Evolutionary conservation across 1,140 invertebrate species (phyloP).

Genomic region (Drosophila sechellia): DNA sequence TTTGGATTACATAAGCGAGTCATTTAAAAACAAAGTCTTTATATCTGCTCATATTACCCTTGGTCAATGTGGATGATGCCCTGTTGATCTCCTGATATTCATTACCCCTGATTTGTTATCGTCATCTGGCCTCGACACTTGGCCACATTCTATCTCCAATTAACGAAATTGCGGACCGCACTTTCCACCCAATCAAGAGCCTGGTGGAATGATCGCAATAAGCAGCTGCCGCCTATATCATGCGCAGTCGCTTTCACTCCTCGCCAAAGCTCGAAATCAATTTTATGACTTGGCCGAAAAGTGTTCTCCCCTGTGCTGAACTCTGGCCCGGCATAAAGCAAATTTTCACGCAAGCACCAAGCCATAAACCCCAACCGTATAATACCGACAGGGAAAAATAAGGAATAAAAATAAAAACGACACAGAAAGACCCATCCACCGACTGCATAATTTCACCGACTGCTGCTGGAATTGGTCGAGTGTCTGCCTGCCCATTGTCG

Average conservation of each 20-base stretch:
- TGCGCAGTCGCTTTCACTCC: slow-evolving; percentile 63
- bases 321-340: slow-evolving; percentile 71
- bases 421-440: slow-evolving; percentile 27
- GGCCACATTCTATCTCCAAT: slow-evolving; percentile 45
- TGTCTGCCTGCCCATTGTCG: slow-evolving; percentile 60
- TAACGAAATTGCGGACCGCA: slow-evolving; percentile 30
- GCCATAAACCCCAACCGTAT: slow-evolving; percentile 8
- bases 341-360: slow-evolving; percentile 62
- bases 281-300: slow-evolving; percentile 71
- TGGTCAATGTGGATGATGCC: slow-evolving; percentile 12
- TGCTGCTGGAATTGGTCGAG: slow-evolving; percentile 43
- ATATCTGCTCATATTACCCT: slow-evolving; percentile 1
- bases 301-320: slow-evolving; percentile 60
- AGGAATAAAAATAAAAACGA: slow-evolving; percentile 2
- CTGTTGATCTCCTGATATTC: slow-evolving; percentile 19
- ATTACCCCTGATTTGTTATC: slow-evolving; percentile 39
- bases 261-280: slow-evolving; percentile 65
- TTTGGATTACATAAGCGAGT: no score
- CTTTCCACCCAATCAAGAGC: slow-evolving; percentile 33
- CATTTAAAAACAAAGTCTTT: not conserved
- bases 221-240: slow-evolving; percentile 14
- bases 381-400: not conserved
- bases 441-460: slow-evolving; percentile 77
- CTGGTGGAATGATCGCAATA: slow-evolving; percentile 5
- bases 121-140: slow-evolving; percentile 26